These are phyloP conservation scores for Siphonodentalium dalli DNA, from an alignment of 2,888 invertebrate species.

Conservation along the genomic window DNA sequence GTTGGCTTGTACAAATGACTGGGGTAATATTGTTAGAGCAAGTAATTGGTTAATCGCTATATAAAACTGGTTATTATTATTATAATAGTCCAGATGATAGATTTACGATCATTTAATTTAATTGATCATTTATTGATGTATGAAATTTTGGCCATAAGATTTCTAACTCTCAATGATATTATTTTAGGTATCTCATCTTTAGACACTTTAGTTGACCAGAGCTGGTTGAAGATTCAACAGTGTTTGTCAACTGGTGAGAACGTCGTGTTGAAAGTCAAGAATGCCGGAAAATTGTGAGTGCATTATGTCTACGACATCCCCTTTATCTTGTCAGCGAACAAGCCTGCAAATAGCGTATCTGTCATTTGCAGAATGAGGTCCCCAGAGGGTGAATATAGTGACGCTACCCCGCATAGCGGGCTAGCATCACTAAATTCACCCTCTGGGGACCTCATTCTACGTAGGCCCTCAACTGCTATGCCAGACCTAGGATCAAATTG, in stretches of 20 bases:
- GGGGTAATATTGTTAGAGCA: too few species aligned
- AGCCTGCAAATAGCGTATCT: background rate
- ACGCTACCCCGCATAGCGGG: background rate
- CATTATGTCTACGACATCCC: background rate
- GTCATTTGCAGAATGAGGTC: background rate
- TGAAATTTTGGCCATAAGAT: too few species aligned
- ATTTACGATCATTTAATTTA: too few species aligned
- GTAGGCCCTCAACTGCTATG: too few species aligned
- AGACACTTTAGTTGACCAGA: constrained; percentile 56
- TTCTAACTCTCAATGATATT: background rate
- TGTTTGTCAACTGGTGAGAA: constrained; percentile 52
- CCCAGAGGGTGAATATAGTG: background rate
- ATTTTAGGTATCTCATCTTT: constrained; percentile 54
- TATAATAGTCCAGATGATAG: too few species aligned
- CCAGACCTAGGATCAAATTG: too few species aligned
- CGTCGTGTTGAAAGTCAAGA: constrained; percentile 55
- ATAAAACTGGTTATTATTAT: too few species aligned
- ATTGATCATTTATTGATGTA: too few species aligned
- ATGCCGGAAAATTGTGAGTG: constrained; percentile 54
- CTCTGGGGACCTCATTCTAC: too few species aligned
- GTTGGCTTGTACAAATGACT: too few species aligned
- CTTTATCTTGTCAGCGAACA: background rate
- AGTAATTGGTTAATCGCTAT: too few species aligned
- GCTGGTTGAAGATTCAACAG: constrained; percentile 58
- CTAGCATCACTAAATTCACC: too few species aligned